A percentile compares a stretch with the other conserved stretches of the same genome.
Conservation (phyloP, 2,888 invertebrate species). For the Stenchaetothrips biformis region DNA sequence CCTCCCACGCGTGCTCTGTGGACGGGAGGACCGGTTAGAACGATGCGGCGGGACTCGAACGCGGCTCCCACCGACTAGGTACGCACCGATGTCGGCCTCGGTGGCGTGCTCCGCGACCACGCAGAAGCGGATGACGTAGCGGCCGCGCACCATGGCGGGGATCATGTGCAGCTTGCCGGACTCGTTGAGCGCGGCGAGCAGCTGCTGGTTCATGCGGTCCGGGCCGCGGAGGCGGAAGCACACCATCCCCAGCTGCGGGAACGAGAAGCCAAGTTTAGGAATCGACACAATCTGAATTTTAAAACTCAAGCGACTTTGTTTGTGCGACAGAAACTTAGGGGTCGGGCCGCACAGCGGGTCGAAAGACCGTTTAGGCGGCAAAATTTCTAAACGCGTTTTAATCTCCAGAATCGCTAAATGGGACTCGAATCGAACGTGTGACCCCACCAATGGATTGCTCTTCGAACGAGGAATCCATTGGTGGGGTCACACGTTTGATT, state of each 20-base stretch:
- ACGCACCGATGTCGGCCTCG: conserved; percentile 60
- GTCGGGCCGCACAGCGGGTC: not conserved
- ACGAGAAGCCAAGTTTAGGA: no score
- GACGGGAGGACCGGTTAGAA: conserved; percentile 21
- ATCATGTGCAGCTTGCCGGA: conserved; percentile 84
- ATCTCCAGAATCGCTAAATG: no score
- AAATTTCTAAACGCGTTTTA: no score
- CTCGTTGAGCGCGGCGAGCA: conserved; percentile 74
- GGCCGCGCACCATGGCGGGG: conserved; percentile 68
- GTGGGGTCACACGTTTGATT: no score
- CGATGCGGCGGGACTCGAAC: not conserved
- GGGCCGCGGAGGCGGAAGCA: conserved; percentile 66
- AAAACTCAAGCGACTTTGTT: not conserved
- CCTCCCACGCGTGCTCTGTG: conserved; percentile 57
- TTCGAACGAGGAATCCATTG: no score
- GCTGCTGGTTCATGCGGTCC: conserved; percentile 68
- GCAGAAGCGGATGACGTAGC: conserved; percentile 74
- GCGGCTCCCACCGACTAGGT: not conserved
- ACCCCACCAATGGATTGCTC: no score
- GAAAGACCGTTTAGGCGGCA: no score
- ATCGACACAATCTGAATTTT: not conserved
- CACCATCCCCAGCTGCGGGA: conserved; percentile 59
- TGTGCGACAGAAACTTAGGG: not conserved
- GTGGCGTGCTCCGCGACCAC: conserved; percentile 72
- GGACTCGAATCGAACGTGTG: no score